These are phyloP conservation scores for Epizoanthus ramosus DNA, from an alignment of 92 coral and sea anemone species.

Conservation along the genomic window DNA sequence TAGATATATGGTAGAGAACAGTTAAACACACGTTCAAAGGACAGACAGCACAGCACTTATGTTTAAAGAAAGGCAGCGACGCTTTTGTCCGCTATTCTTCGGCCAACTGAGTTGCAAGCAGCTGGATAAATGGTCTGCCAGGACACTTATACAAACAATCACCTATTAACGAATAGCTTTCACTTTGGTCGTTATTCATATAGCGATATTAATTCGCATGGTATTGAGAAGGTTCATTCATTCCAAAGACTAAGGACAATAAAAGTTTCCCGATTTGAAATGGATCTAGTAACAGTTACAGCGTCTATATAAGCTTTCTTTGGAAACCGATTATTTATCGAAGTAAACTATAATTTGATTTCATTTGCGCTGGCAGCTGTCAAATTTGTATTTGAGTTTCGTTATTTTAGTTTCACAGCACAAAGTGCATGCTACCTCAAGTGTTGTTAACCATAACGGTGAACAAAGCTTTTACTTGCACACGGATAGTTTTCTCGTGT, in stretches of 20 bases:
- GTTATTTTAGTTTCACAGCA: too few relatives aligned
- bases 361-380: too few relatives aligned
- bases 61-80: background rate
- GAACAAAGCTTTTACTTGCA: too few relatives aligned
- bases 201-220: background rate
- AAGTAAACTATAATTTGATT: too few relatives aligned
- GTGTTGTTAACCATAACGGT: too few relatives aligned
- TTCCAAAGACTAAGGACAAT: background rate
- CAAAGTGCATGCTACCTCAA: too few relatives aligned
- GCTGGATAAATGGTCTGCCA: slow-evolving; percentile 5
- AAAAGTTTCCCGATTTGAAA: too few relatives aligned
- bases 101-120: slow-evolving; percentile 2
- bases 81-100: slow-evolving; percentile 26
- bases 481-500: too few relatives aligned
- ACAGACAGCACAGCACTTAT: background rate
- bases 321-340: too few relatives aligned
- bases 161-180: background rate
- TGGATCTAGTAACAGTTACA: too few relatives aligned
- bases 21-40: background rate
- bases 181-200: background rate
- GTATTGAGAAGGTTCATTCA: background rate
- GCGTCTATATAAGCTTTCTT: too few relatives aligned
- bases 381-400: too few relatives aligned
- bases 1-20: slow-evolving; percentile 14
- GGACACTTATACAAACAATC: background rate